phyloP scores from a whole-genome alignment of 1,140 invertebrate genomes.

The Lepidurus apus region DNA sequence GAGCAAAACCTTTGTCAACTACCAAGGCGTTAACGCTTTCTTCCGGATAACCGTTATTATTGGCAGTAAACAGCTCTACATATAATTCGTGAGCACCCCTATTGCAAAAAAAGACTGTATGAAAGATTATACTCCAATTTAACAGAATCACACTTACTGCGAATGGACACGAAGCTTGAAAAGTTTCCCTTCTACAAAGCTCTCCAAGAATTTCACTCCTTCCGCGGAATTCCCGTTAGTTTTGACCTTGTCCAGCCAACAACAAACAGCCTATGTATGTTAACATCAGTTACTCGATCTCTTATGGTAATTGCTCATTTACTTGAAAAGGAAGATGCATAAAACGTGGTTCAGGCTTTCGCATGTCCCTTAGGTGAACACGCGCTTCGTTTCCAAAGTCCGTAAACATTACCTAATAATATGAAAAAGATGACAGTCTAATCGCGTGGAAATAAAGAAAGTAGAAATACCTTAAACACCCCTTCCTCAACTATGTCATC shows the following conservation, averaged over 20 bases:
- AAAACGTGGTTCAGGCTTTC: not conserved
- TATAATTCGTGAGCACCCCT: not conserved
- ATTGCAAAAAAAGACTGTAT: not conserved
- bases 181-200: not conserved
- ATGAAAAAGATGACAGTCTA: not conserved
- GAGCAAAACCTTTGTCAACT: not conserved
- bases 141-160: not conserved
- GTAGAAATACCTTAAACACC: not conserved
- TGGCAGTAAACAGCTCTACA: not conserved
- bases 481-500: not conserved
- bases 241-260: not conserved
- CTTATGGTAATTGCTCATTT: not conserved
- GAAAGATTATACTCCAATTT: not conserved
- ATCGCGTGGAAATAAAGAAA: not conserved
- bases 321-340: conserved; percentile 4
- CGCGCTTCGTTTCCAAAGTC: not conserved
- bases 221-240: not conserved
- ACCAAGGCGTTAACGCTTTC: not conserved
- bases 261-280: not conserved
- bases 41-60: not conserved
- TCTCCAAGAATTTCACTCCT: not conserved
- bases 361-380: not conserved
- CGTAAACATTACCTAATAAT: not conserved
- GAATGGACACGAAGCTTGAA: not conserved
- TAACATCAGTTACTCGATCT: not conserved